phyloP scores from a whole-genome alignment of 1,140 invertebrate species.

The Magallana ariakensis region DNA sequence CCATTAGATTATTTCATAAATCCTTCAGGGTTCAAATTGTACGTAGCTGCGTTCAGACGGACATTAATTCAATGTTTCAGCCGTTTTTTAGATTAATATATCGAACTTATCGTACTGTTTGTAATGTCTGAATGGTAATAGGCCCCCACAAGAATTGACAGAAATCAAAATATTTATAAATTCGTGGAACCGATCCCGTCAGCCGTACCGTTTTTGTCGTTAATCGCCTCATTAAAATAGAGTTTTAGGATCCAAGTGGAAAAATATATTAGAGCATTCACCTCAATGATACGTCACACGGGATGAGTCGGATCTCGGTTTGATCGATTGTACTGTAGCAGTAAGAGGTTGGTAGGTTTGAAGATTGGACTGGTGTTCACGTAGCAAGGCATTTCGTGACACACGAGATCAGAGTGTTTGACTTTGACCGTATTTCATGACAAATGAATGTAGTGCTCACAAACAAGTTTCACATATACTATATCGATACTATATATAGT shows the following conservation, averaged over 20 bases:
- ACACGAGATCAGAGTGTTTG: not conserved
- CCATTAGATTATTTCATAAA: not conserved
- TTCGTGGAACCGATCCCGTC: not conserved
- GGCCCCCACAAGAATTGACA: not conserved
- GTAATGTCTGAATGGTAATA: not conserved
- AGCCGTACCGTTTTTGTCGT: not conserved
- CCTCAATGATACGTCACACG: not conserved
- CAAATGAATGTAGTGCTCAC: too few relatives aligned
- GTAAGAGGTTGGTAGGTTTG: not conserved
- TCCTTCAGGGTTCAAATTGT: not conserved
- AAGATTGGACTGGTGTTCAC: not conserved
- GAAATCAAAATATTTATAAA: conserved; percentile 13
- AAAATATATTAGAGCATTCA: conserved; percentile 27
- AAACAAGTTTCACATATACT: too few relatives aligned
- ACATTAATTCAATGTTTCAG: not conserved
- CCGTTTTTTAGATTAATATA: not conserved
- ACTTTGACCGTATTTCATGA: not conserved
- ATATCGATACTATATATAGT: too few relatives aligned
- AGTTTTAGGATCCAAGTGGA: not conserved
- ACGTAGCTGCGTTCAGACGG: not conserved
- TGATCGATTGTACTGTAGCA: conserved; percentile 4
- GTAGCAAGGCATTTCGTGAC: not conserved
- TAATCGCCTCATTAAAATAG: conserved; percentile 26
- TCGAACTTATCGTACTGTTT: not conserved
- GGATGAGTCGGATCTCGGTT: not conserved